Evolutionary conservation across 2,888 invertebrate species (phyloP), one percentile per base, ranked within the genome.

Genomic region (Caenorhabditis sinica): DNA sequence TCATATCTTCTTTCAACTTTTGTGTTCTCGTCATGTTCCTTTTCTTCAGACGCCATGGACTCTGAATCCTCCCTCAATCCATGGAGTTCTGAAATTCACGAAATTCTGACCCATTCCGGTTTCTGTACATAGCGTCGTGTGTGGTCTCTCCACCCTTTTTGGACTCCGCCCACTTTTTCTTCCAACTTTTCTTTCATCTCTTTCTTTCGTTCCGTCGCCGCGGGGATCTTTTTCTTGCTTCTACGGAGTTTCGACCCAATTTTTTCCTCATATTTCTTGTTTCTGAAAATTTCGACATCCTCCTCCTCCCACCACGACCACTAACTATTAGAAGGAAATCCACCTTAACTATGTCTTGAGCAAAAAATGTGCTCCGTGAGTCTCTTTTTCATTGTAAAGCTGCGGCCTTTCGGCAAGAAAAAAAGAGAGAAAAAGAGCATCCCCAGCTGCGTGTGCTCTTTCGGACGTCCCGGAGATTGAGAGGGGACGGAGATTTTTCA

Each of bases 371-470:
- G 40, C 23, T 40, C 40, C n/a, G 25, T 30, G 45, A 28, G 40
- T 20, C 36, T 25, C 30, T 68, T 68, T 69, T 69, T 68, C 53
- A 53, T 63, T 69, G 69, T 69, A 69, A 69, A 69, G 69, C 56
- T 15, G 56, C 69, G 69, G 69, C 69, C 69, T 68, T 68, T 68
- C 68, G 68, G 66, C 43, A 13, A 63, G 40, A 25, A 65, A 66
- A 53, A 68, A 30, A n/a, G n/a, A n/a, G n/a, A n/a, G 23, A 36
- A 23, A n/a, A 49, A 8, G 49, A 49, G 49, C 49, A 49, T 49
- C 30, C 56, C 69, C 56, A 56, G 69, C 68, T 68, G 68, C 68
- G 25, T 69, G 69, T 56, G 56, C 69, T 69, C 56, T 69, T 56
- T 69, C 69, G 69, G 69, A 69, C 69, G 69, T 33, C 45, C 56